Evolutionary conservation across 2,113 vertebrate species (phyloP).

Genomic region (Xenotilapia flavipinnis): DNA sequence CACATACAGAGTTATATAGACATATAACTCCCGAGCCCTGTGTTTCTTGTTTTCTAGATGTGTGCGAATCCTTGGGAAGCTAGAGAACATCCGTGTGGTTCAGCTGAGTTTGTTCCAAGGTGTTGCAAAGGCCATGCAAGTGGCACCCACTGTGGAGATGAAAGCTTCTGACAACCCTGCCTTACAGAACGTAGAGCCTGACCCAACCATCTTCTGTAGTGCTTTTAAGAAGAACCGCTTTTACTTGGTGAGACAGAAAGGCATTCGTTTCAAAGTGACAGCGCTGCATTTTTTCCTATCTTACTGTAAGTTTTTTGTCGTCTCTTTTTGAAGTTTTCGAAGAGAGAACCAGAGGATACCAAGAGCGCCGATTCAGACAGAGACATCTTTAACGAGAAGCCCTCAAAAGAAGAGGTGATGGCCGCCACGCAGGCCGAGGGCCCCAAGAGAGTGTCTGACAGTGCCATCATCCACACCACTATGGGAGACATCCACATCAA

Average conservation of each 20-base stretch:
- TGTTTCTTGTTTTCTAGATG: conserved; percentile 70
- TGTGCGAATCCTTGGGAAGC: conserved; percentile 93
- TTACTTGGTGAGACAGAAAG: conserved; percentile 82
- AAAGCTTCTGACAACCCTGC: conserved; percentile 97
- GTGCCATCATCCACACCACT: conserved; percentile 95
- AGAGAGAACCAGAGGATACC: conserved; percentile 93
- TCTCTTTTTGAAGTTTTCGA: conserved; percentile 80
- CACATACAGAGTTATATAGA: not conserved
- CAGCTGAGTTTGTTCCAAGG: conserved; percentile 93
- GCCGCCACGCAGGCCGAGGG: conserved; percentile 98
- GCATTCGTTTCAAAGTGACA: not conserved
- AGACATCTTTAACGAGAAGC: conserved; percentile 98
- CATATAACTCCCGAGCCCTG: not conserved
- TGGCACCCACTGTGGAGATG: conserved; percentile 94
- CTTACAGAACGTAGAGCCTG: conserved; percentile 82
- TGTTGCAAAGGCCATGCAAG: conserved; percentile 80
- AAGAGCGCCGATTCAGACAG: conserved; percentile 97
- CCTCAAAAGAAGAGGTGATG: conserved; percentile 99
- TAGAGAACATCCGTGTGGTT: conserved; percentile 94
- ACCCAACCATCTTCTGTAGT: conserved; percentile 92
- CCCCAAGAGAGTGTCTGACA: conserved; percentile 94
- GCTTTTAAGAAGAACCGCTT: conserved; percentile 98
- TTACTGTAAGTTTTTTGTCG: not conserved
- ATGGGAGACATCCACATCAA: conserved; percentile 98
- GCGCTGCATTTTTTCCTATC: accelerated